A percentile compares a stretch with the other conserved stretches of the same genome.
Conservation (phyloP, 2,113 vertebrate genomes). For the Psophia crepitans region DNA sequence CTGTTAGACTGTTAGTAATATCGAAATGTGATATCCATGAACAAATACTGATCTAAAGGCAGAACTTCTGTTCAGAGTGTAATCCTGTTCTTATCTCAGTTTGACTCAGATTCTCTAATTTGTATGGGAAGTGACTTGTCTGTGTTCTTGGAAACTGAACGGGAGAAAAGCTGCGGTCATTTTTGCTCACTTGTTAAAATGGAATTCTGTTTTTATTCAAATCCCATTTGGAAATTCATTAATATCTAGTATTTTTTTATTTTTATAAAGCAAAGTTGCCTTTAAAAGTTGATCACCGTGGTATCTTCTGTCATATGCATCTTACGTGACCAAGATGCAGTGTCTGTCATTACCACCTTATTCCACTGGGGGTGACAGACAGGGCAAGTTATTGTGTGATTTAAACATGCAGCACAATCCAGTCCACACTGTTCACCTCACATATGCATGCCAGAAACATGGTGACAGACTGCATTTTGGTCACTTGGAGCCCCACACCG, state of each 20-base stretch:
- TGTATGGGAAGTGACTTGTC: background rate
- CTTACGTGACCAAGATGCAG: background rate
- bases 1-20: background rate
- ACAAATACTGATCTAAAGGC: background rate
- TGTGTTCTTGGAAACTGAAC: background rate
- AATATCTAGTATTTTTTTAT: background rate
- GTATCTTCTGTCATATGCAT: background rate
- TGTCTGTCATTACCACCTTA: background rate
- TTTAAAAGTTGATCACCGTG: background rate
- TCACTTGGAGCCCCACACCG: background rate
- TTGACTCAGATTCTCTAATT: background rate
- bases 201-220: background rate
- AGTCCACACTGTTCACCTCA: background rate
- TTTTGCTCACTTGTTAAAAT: background rate
- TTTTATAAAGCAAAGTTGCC: background rate
- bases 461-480: constrained; percentile 10
- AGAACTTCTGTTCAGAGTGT: background rate
- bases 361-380: background rate
- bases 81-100: background rate
- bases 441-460: background rate
- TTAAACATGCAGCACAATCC: background rate
- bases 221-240: background rate
- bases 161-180: background rate
- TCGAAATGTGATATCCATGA: background rate
- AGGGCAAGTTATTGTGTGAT: background rate